Evolutionary conservation across 2,888 invertebrate species (phyloP).

Genomic region (Agrenia bidenticulata): DNA sequence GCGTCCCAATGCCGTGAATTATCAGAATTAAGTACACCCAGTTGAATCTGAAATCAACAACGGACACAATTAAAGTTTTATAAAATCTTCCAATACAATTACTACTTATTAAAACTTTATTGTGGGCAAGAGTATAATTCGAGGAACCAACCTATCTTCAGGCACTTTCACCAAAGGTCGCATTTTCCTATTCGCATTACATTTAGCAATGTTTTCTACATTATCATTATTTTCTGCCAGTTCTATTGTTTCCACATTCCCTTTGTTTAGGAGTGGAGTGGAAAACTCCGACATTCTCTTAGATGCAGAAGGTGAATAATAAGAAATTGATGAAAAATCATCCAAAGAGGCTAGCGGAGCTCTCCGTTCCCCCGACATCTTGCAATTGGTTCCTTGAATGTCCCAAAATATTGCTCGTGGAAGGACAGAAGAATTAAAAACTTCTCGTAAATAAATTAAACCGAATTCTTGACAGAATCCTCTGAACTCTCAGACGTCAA

Average conservation of each 20-base stretch:
- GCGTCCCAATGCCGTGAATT: slow-evolving; percentile 89
- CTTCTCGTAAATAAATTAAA: not conserved
- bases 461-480: too few species aligned
- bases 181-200: slow-evolving; percentile 50
- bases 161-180: slow-evolving; percentile 53
- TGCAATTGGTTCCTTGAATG: not conserved
- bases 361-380: slow-evolving; percentile 29
- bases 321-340: slow-evolving; percentile 53
- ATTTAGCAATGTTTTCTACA: slow-evolving; percentile 52
- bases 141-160: slow-evolving; percentile 48
- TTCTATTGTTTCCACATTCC: slow-evolving; percentile 37
- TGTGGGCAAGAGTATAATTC: not conserved
- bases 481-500: too few species aligned
- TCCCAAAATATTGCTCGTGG: not conserved
- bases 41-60: slow-evolving; percentile 60
- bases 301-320: slow-evolving; percentile 47
- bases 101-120: not conserved
- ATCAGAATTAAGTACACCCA: slow-evolving; percentile 85
- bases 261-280: slow-evolving; percentile 44
- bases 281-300: slow-evolving; percentile 50
- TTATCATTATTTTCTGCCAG: slow-evolving; percentile 50
- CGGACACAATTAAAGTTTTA: slow-evolving; percentile 5
- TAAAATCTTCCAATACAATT: slow-evolving; percentile 8
- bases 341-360: slow-evolving; percentile 55
- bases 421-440: not conserved